Evolutionary conservation across 2,113 vertebrate genomes (phyloP), one percentile per base, ranked within the genome.

Genomic region (Upupa epops): DNA sequence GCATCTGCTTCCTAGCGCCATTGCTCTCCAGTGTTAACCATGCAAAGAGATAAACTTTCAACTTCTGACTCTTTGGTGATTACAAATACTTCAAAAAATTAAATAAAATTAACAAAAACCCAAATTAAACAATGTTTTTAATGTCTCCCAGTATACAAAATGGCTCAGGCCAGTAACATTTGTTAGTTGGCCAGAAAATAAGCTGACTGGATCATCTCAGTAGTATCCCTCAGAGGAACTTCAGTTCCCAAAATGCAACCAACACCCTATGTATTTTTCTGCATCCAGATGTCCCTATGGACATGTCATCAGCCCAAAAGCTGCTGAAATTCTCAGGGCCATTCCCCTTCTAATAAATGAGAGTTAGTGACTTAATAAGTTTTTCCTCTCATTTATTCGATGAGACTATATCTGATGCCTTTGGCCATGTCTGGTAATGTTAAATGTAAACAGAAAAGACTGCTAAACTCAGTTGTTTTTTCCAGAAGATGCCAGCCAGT

Each of bases 1-100:
- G 51, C 71, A 79, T 90, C 77, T 94, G 68, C 31, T 84, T 95
- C 87, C 87, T 59, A 40, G 34, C 82, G 40, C 51, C 42, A 48
- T 49, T 40, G 59, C 21, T 13, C 59, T 11, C 6, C 55, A 65
- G 1, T 6, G 29, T 55, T 49, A 63, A 59, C 32, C 70, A 83
- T 19, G 9, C n/a, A 80, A 71, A 59, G 3, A 79, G 24, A 87
- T 32, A 71, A n/a, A 15, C 4, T n/a, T 74, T n/a, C 5, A 2
- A 18, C 28, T 70, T 77, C 37, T 73, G 31, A 46, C 19, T 10
- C 63, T 90, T 83, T 71, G 31, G 17, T 25, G 60, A 74, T 79
- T 11, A 89, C 46, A 82, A 86, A 45, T 14, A 48, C 45, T 52
- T 60, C 3, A 18, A 77, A 58, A 48, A 74, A 46, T n/a, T 5